A percentile compares a stretch with the other conserved stretches of the same genome.
Evolutionary conservation across 37 sponge, comb jelly and placozoan species (phyloP).

Genomic region (Mnemiopsis leidyi): DNA sequence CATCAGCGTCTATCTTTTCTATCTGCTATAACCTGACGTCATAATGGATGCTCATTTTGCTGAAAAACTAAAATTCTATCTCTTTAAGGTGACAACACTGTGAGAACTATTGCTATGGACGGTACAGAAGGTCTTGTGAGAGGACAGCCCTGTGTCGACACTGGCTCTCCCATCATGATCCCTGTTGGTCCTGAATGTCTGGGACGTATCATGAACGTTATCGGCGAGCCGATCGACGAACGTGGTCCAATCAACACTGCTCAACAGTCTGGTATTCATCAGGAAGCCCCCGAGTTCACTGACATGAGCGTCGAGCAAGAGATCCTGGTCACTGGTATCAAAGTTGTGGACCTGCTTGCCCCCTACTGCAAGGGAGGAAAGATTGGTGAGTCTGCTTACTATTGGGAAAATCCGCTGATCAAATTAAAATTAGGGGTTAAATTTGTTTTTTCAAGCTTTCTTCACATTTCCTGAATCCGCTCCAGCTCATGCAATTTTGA

Average conservation of each 20-base stretch:
- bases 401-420: too few relatives aligned
- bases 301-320: slow-evolving; percentile 98
- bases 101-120: slow-evolving; percentile 99
- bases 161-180: slow-evolving; percentile 84
- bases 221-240: slow-evolving; percentile 98
- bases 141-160: slow-evolving; percentile 82
- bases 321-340: slow-evolving; percentile 98
- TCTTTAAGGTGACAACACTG: slow-evolving; percentile 89
- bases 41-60: neutral
- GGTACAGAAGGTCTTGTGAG: slow-evolving; percentile 97
- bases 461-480: too few relatives aligned
- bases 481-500: too few relatives aligned
- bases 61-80: too few relatives aligned
- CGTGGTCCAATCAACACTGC: slow-evolving; percentile 86
- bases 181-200: slow-evolving; percentile 97
- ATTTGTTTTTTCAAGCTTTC: too few relatives aligned
- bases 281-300: slow-evolving; percentile 97
- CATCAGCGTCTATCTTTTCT: neutral
- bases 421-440: too few relatives aligned
- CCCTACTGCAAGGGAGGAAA: slow-evolving; percentile 99
- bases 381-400: slow-evolving; percentile 84
- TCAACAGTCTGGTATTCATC: slow-evolving; percentile 76
- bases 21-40: neutral
- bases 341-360: slow-evolving; percentile 96
- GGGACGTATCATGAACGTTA: slow-evolving; percentile 99